Evolutionary conservation across 2,888 invertebrate genomes (phyloP), one percentile per base, ranked within the genome.

Genomic region (Diogma glabrata): DNA sequence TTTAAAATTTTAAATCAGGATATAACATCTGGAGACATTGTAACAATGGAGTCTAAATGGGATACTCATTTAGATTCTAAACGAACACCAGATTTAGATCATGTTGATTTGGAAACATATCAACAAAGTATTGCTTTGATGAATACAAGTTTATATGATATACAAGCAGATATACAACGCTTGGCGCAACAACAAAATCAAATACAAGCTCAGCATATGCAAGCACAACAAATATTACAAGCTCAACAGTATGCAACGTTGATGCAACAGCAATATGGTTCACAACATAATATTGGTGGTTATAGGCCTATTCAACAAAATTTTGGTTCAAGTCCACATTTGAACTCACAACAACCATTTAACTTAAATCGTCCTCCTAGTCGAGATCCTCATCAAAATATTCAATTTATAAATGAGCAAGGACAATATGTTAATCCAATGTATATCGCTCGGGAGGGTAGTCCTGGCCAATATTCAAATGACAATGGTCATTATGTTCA

Each of bases 121-220:
- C 84, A 86, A 65, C 74, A 76, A 64, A 69, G 67, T 62, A 67
- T 70, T 60, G 67, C 67, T 59, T 62, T 66, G 56, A 89, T 94
- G 84, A 93, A 93, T 75, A 82, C 81, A 74, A 93, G 88, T 76
- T 81, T 95, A 64, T 86, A 87, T 67, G 93, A 94, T 73, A 85
- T 95, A 64, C 93, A 94, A 74, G 85, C 85, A 57, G 94, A 95
- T 72, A 92, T 95, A 66, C 88, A 91, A 71, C 80, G 89, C 60
- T 76, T 95, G 59, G 84, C 90, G 54, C 82, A 81, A 56, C 89
- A 91, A 64, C 86, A 87, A 65, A 81, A 78, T 67, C 84, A 84
- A 69, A 81, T 85, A 60, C 83, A 79, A 66, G 74, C 73, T 40
- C 72, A 73, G 57, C 75, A 79, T 60, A 75, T 78, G 60, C 78